These are phyloP conservation scores for Notospermus geniculatus DNA, from an alignment of 1,140 invertebrate genomes.

Conservation along the genomic window DNA sequence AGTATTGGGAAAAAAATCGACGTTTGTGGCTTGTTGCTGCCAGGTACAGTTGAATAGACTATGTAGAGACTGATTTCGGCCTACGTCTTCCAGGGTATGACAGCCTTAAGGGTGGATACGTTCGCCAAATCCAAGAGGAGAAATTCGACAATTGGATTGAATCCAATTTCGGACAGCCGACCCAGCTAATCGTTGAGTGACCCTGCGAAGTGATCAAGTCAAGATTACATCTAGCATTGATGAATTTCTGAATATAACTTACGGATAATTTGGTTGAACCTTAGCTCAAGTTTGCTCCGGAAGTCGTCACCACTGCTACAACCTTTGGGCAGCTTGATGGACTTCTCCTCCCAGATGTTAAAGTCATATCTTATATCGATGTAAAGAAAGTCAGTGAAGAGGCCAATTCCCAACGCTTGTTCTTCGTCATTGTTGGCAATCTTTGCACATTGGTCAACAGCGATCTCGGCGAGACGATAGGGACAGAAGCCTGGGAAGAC, in stretches of 20 bases:
- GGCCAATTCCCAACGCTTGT: constrained; percentile 23
- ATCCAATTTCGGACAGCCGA: too few species aligned
- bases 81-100: too few species aligned
- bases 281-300: constrained; percentile 15
- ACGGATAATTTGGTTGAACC: constrained; percentile 22
- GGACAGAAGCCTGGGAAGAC: constrained; percentile 5
- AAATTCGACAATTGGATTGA: too few species aligned
- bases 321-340: constrained; percentile 13
- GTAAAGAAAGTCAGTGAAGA: constrained; percentile 27
- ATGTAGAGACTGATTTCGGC: too few species aligned
- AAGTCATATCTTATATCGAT: constrained; percentile 26
- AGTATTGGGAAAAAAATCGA: too few species aligned
- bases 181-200: too few species aligned
- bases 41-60: too few species aligned
- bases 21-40: too few species aligned
- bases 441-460: constrained; percentile 25
- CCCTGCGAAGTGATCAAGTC: too few species aligned
- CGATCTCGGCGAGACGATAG: constrained; percentile 17
- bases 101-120: too few species aligned
- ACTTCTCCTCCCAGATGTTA: constrained; percentile 23
- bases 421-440: constrained; percentile 18
- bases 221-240: too few species aligned
- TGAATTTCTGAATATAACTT: constrained; percentile 13
- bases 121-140: too few species aligned
- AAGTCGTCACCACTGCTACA: constrained; percentile 6